Evolutionary conservation across 2,888 invertebrate genomes (phyloP).

Genomic region (Morpho achilles): DNA sequence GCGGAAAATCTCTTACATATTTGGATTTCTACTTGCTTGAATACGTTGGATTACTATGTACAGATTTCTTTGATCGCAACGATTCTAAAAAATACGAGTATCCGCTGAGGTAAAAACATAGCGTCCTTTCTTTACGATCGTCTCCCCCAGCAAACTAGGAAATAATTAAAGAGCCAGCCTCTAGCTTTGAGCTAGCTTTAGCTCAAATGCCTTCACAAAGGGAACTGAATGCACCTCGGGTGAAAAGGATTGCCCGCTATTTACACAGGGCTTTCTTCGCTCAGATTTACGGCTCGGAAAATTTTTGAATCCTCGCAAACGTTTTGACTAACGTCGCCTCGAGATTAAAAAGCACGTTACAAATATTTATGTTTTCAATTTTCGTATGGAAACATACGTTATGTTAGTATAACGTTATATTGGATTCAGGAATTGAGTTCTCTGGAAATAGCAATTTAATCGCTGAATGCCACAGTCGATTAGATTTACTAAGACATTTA

Average conservation of each 20-base stretch:
- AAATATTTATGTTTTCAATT: conserved; percentile 14
- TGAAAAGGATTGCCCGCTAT: conserved; percentile 52
- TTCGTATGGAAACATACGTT: too few relatives aligned
- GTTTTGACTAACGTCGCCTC: conserved; percentile 20
- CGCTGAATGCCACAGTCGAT: too few relatives aligned
- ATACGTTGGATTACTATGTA: conserved; percentile 1
- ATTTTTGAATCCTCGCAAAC: conserved; percentile 32
- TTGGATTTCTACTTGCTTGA: not conserved
- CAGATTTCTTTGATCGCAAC: conserved; percentile 22
- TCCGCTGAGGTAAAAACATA: conserved; percentile 33
- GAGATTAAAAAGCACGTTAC: conserved; percentile 15
- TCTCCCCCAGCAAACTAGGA: conserved; percentile 48
- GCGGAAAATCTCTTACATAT: too few relatives aligned
- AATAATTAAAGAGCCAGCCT: conserved; percentile 64
- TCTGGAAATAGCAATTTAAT: too few relatives aligned
- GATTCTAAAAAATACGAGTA: conserved; percentile 31
- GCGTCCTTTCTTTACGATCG: conserved; percentile 39
- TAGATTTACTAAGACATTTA: too few relatives aligned
- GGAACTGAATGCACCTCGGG: conserved; percentile 52
- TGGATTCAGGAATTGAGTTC: too few relatives aligned
- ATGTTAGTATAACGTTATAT: too few relatives aligned
- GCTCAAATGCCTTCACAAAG: conserved; percentile 57
- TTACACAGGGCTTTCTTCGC: conserved; percentile 40
- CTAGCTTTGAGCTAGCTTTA: conserved; percentile 55
- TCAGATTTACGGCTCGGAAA: conserved; percentile 31